Evolutionary conservation across 2,888 invertebrate genomes (phyloP).

Genomic region (Platycnemis pennipes): DNA sequence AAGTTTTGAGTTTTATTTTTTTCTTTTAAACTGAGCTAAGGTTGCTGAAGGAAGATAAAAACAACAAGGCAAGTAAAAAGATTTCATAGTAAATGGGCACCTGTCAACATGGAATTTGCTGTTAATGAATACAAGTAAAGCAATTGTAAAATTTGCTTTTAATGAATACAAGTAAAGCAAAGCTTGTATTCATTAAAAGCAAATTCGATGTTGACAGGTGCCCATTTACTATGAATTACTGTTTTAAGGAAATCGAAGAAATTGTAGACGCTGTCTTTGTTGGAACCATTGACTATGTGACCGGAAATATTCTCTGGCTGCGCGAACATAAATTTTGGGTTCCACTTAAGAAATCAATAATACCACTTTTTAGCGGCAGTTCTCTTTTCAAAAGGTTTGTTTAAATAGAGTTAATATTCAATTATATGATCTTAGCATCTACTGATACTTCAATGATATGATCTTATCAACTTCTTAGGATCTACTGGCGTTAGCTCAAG

Average conservation of each 20-base stretch:
- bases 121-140: neutral
- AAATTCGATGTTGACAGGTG: neutral
- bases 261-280: conserved; percentile 70
- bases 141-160: too few relatives aligned
- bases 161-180: too few relatives aligned
- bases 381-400: conserved; percentile 61
- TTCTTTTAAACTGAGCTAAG: neutral
- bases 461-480: conserved; percentile 56
- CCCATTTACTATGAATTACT: neutral
- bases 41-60: neutral
- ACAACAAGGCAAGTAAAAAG: too few relatives aligned
- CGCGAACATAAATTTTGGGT: conserved; percentile 71
- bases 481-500: conserved; percentile 67
- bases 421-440: too few relatives aligned
- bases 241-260: conserved; percentile 72
- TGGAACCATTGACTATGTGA: conserved; percentile 71
- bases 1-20: too few relatives aligned
- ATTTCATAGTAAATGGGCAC: neutral
- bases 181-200: neutral
- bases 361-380: conserved; percentile 66
- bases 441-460: conserved; percentile 64
- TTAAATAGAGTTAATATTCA: neutral
- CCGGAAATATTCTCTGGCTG: conserved; percentile 72
- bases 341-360: conserved; percentile 71
- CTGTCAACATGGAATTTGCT: neutral